Percentiles rank a stretch among this genome's conserved stretches.
Conservation (phyloP, 2,113 vertebrate genomes). For the Rhynchomys soricoides region DNA sequence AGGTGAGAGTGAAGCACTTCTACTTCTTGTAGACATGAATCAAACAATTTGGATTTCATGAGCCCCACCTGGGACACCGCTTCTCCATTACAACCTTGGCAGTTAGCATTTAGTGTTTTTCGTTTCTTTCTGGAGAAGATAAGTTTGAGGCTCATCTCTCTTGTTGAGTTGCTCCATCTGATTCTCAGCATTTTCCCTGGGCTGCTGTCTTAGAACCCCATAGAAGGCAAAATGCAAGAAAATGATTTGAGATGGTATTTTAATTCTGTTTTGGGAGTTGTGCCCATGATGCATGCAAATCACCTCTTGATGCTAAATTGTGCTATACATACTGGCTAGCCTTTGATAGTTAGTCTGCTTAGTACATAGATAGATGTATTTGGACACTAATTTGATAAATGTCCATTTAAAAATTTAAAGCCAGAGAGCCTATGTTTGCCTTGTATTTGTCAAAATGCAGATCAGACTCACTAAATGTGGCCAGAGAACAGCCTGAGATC, state of each 20-base stretch:
- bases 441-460: constrained; percentile 42
- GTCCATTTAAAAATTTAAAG: constrained; percentile 15
- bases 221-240: constrained; percentile 43
- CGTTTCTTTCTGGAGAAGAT: background rate
- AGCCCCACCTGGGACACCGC: constrained; percentile 53
- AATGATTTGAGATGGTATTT: background rate
- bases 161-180: background rate
- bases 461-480: background rate
- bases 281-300: background rate
- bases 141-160: constrained; percentile 5
- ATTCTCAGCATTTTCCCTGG: background rate
- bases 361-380: background rate
- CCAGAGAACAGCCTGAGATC: background rate
- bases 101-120: constrained; percentile 57
- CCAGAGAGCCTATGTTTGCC: background rate
- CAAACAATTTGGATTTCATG: constrained; percentile 77
- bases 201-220: constrained; percentile 32
- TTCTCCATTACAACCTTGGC: constrained; percentile 19
- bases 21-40: constrained; percentile 66
- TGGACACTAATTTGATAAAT: constrained; percentile 39
- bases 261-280: constrained; percentile 47
- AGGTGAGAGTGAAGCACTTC: constrained; percentile 70
- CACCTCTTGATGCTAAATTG: constrained; percentile 1
- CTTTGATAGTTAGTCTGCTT: background rate
- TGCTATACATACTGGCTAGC: background rate